Evolutionary conservation across 2,888 invertebrate genomes (phyloP), one percentile per base, ranked within the genome.

Genomic region (Venusia cambrica): DNA sequence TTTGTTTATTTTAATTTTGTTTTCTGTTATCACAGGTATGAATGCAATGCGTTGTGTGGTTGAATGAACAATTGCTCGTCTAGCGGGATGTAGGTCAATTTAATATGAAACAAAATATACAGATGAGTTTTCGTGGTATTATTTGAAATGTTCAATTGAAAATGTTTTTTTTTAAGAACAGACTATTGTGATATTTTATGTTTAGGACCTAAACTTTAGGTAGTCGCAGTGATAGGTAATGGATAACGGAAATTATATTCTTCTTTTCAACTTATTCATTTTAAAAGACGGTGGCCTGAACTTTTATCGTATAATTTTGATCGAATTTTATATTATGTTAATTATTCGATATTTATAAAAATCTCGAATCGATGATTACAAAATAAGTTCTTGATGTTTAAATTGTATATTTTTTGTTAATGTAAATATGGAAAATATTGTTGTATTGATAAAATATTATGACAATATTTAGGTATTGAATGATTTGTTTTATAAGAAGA

Each of bases 31-130:
- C 62, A 51, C 80, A 85, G 85, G 85, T 85, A 85, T 78, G 85
- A 87, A 62, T 85, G 85, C 79, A 79, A 68, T 60, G 75, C 84
- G 44, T 74, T 87, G 53, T 85, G 85, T 81, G 85, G 81, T 76
- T 85, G 79, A 81, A n/a, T n/a, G 49, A 43, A 37, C 37, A 53
- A 50, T 49, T 60, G 62, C 45, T 62, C 46, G 62, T 57, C 46
- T 62, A 60, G 62, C 54, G 66, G 60, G 64, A 60, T 60, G 50
- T 55, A 56, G 58, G 61, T 69, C 64, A 62, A 70, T 33, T 34
- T 22, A 4, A 17, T 24, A 14, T 28, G 15, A 12, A 12, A 21
- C 24, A 24, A 17, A 22, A 15, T 9, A 22, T 25, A n/a, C n/a
- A n/a, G n/a, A n/a, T n/a, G n/a, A n/a, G n/a, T n/a, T n/a, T n/a